Evolutionary conservation across 2,888 invertebrate genomes (phyloP).

Genomic region (Lepidochrysops patricia): DNA sequence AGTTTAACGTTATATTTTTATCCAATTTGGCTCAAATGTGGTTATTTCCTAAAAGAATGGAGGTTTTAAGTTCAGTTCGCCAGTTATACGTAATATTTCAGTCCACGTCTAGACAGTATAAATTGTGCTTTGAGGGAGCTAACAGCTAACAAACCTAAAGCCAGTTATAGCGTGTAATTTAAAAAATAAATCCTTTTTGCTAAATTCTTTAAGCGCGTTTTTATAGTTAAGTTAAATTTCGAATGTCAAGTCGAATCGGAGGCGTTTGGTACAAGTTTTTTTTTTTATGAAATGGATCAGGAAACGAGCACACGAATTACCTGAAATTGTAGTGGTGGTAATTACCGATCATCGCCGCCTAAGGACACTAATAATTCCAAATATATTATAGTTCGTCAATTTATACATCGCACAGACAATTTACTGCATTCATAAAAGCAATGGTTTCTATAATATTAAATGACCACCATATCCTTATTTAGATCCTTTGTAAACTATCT

Average conservation of each 20-base stretch:
- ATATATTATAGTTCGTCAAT: too few species aligned
- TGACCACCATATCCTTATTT: too few species aligned
- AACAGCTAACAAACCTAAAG: slow-evolving; percentile 30
- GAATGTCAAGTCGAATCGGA: too few species aligned
- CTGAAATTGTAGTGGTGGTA: too few species aligned
- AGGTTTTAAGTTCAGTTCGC: slow-evolving; percentile 18
- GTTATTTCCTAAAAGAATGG: slow-evolving; percentile 10
- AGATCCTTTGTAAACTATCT: background rate
- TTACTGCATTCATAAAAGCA: too few species aligned
- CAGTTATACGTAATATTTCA: slow-evolving; percentile 29
- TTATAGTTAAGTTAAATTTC: background rate
- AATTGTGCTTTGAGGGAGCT: slow-evolving; percentile 32
- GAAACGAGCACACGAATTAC: too few species aligned
- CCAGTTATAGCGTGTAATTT: background rate
- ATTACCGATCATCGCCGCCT: too few species aligned
- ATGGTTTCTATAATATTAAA: too few species aligned
- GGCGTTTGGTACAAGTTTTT: too few species aligned
- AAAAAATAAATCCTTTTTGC: background rate
- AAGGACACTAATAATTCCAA: too few species aligned
- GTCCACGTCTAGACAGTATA: slow-evolving; percentile 35
- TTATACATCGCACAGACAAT: too few species aligned
- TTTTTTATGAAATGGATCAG: background rate
- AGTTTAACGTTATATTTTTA: slow-evolving; percentile 9
- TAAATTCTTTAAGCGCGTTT: slow-evolving; percentile 21
- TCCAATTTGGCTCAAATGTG: slow-evolving; percentile 8